A percentile compares a stretch with the other conserved stretches of the same genome.
These are phyloP conservation scores for Capitella teleta DNA, from an alignment of 1,140 invertebrate genomes.

Conservation along the genomic window DNA sequence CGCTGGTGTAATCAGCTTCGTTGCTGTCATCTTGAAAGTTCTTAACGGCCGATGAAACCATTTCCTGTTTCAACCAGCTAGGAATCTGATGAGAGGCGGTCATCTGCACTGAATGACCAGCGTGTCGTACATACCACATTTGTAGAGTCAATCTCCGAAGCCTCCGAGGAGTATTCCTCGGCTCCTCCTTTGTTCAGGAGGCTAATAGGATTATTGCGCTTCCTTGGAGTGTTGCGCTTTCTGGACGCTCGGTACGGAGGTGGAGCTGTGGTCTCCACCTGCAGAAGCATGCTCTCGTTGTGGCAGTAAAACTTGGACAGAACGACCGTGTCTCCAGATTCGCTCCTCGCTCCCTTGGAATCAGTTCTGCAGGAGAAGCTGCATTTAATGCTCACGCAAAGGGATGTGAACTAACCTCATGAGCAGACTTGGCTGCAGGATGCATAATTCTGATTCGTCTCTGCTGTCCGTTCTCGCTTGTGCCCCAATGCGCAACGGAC, in stretches of 20 bases:
- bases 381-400: neutral
- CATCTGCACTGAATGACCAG: constrained; percentile 1
- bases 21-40: constrained; percentile 33
- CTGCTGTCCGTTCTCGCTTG: neutral
- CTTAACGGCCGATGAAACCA: constrained; percentile 25
- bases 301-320: constrained; percentile 49
- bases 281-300: constrained; percentile 50
- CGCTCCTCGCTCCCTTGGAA: constrained; percentile 48
- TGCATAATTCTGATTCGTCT: constrained; percentile 12
- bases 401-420: constrained; percentile 18
- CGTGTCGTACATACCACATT: constrained; percentile 19
- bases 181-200: constrained; percentile 29
- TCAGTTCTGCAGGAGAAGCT: constrained; percentile 41
- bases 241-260: no score
- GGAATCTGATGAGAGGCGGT: constrained; percentile 25
- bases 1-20: constrained; percentile 32
- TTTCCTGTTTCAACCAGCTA: constrained; percentile 40
- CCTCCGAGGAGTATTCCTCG: constrained; percentile 36
- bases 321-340: constrained; percentile 46
- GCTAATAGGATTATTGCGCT: constrained; percentile 18
- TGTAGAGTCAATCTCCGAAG: constrained; percentile 31
- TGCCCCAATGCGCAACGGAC: no score
- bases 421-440: constrained; percentile 25
- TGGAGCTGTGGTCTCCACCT: constrained; percentile 54
- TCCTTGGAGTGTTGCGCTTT: constrained; percentile 21